Conservation (phyloP, 2,113 vertebrate species). For the Nannobrachium achirus region DNA sequence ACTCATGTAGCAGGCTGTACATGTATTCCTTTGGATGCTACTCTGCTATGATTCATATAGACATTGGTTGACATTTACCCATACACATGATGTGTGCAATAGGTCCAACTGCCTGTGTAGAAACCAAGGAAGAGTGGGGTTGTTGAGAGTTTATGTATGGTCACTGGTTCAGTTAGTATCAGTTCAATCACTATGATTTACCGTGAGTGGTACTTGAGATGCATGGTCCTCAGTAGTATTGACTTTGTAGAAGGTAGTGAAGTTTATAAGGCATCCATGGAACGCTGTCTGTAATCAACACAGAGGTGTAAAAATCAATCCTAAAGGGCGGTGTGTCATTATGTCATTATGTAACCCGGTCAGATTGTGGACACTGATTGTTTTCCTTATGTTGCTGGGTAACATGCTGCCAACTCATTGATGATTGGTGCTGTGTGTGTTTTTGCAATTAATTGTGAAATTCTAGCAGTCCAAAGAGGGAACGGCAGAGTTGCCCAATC, state of each 20-base stretch:
- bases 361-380: background rate
- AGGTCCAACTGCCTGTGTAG: background rate
- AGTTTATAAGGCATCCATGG: slow-evolving; percentile 2
- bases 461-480: too few relatives aligned
- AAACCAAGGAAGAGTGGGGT: background rate
- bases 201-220: too few relatives aligned
- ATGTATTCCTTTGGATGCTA: too few relatives aligned
- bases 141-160: too few relatives aligned
- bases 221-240: background rate
- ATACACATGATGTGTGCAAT: background rate
- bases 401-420: background rate
- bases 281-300: slow-evolving; percentile 13
- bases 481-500: too few relatives aligned
- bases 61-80: background rate
- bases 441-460: too few relatives aligned
- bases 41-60: background rate
- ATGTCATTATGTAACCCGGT: slow-evolving; percentile 1
- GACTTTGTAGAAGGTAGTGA: slow-evolving; percentile 10
- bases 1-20: background rate
- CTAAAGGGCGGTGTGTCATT: background rate
- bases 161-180: background rate
- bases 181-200: background rate
- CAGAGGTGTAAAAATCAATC: slow-evolving; percentile 33
- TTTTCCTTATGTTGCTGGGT: too few relatives aligned
- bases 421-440: background rate